These are phyloP conservation scores for Melanerpes formicivorus DNA, from an alignment of 2,113 vertebrate genomes.

Conservation along the genomic window DNA sequence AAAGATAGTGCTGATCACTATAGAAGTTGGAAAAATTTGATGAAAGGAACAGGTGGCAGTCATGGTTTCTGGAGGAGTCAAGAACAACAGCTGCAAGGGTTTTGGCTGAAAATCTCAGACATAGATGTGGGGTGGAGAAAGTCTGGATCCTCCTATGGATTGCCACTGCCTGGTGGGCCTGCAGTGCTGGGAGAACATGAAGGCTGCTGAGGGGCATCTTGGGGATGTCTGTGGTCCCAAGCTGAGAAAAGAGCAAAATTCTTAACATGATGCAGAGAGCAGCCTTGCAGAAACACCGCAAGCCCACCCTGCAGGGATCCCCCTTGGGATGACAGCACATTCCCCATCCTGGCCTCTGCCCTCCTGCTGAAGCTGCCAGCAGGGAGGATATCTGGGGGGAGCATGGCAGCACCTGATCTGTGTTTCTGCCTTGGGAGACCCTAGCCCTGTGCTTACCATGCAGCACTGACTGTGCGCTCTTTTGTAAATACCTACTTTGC, in stretches of 20 bases:
- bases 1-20: not conserved
- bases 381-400: not conserved
- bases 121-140: not conserved
- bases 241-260: not conserved
- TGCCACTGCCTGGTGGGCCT: not conserved
- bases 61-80: not conserved
- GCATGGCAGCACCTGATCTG: not conserved
- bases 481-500: not conserved
- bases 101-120: not conserved
- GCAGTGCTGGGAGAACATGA: not conserved
- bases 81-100: not conserved
- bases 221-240: not conserved
- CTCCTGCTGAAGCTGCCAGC: not conserved
- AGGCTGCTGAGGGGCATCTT: not conserved
- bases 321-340: not conserved
- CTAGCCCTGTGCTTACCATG: not conserved
- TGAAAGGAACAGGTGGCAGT: not conserved
- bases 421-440: not conserved
- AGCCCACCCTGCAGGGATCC: not conserved
- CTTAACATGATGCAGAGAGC: not conserved
- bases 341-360: not conserved
- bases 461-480: not conserved
- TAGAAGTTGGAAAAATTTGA: not conserved
- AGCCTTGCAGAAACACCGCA: not conserved
- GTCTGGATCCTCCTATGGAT: not conserved